Evolutionary conservation across 2,888 invertebrate species (phyloP).

Genomic region (Nowickia ferox): DNA sequence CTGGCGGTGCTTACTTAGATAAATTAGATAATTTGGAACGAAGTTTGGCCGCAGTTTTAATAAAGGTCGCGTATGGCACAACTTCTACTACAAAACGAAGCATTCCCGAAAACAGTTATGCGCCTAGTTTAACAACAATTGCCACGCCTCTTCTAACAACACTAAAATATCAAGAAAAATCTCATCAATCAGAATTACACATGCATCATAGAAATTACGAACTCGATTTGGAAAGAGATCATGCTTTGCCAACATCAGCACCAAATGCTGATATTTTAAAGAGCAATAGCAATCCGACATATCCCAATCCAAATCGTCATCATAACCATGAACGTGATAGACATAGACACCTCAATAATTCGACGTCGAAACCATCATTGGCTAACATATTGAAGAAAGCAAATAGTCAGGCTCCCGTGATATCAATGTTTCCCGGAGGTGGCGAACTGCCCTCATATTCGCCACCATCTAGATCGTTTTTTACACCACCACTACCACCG

Average conservation of each 20-base stretch:
- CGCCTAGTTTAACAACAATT: conserved; percentile 86
- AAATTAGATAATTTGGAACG: conserved; percentile 86
- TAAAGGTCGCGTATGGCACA: conserved; percentile 88
- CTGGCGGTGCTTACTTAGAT: conserved; percentile 84
- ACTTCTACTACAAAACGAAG: conserved; percentile 87
- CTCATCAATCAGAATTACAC: conserved; percentile 80
- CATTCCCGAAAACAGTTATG: conserved; percentile 86
- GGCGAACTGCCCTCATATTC: conserved; percentile 91
- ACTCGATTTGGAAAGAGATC: conserved; percentile 88
- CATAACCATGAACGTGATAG: conserved; percentile 81
- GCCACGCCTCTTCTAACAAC: conserved; percentile 87
- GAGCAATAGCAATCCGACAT: conserved; percentile 90
- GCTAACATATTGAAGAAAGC: conserved; percentile 85
- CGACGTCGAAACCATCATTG: conserved; percentile 82
- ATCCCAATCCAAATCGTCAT: conserved; percentile 88
- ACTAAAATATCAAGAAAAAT: conserved; percentile 81
- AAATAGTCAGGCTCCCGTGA: conserved; percentile 85
- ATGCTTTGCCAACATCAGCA: conserved; percentile 89
- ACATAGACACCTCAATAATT: conserved; percentile 80
- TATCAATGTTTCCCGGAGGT: conserved; percentile 85
- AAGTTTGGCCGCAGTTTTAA: conserved; percentile 87
- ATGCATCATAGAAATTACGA: conserved; percentile 85
- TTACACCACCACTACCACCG: conserved; percentile 92
- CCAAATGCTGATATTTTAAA: conserved; percentile 91
- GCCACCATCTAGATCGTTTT: conserved; percentile 90